Percentiles rank a stretch among this genome's conserved stretches.
These are phyloP conservation scores for Microcebus griseorufus DNA, from an alignment of 2,113 vertebrate genomes.

Conservation along the genomic window DNA sequence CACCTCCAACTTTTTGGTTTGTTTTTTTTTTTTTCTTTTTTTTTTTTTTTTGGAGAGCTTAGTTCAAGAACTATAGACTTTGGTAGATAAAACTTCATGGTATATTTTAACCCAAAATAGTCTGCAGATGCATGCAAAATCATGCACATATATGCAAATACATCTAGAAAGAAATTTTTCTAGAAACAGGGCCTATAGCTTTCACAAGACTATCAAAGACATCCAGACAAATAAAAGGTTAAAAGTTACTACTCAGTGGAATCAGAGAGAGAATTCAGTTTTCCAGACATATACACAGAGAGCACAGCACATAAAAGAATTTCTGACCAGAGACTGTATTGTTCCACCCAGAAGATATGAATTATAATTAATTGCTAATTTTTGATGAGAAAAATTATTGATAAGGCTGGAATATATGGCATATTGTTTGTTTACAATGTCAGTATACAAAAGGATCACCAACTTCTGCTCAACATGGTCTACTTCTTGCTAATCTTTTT, in stretches of 20 bases:
- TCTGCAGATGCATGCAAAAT: background rate
- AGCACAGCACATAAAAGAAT: background rate
- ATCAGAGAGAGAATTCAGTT: background rate
- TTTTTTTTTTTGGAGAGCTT: background rate
- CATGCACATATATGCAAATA: background rate
- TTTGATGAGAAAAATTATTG: background rate
- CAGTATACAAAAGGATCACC: background rate
- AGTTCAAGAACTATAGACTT: background rate
- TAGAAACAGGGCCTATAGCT: background rate
- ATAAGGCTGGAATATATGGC: background rate
- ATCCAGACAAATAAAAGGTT: background rate
- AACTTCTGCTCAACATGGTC: background rate
- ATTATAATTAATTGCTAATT: background rate
- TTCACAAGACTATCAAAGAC: background rate
- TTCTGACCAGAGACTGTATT: background rate
- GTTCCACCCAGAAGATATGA: background rate
- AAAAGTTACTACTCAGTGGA: background rate
- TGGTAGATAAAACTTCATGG: background rate
- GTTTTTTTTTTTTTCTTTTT: no score
- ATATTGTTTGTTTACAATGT: background rate
- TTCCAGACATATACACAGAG: background rate
- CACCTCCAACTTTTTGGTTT: background rate
- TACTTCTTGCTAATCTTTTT: background rate
- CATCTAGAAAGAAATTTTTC: background rate
- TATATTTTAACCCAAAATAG: background rate